A percentile compares a stretch with the other conserved stretches of the same genome.
These are phyloP conservation scores for Passer montanus DNA, from an alignment of 2,113 vertebrate species.

Conservation along the genomic window DNA sequence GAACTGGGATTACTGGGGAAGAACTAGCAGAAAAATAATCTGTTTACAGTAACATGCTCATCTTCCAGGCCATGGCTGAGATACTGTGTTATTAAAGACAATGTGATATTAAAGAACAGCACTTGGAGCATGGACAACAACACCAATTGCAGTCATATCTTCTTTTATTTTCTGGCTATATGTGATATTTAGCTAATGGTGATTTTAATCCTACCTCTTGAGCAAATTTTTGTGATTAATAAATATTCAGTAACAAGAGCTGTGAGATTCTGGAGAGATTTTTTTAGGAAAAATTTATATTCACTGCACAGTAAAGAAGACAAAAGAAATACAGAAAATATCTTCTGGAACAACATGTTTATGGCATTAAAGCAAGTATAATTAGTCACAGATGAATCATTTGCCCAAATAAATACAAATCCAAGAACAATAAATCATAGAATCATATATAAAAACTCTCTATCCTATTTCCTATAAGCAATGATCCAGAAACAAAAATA, in stretches of 20 bases:
- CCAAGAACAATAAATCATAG: background rate
- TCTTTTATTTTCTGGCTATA: background rate
- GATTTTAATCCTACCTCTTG: background rate
- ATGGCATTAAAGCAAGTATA: background rate
- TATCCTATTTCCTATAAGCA: background rate
- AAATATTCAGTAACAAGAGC: background rate
- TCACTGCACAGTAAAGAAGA: background rate
- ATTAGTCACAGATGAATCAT: constrained; percentile 11
- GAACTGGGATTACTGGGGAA: background rate
- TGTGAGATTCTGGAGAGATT: background rate
- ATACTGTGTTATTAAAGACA: background rate
- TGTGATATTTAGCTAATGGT: background rate
- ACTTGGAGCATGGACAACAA: background rate
- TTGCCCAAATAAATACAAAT: background rate
- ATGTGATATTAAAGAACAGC: background rate
- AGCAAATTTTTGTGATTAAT: background rate
- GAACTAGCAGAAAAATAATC: background rate
- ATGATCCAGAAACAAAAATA: background rate
- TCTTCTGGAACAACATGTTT: background rate
- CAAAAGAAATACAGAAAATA: background rate
- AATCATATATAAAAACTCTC: background rate
- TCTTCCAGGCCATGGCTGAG: background rate
- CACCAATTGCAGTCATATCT: background rate
- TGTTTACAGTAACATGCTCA: background rate
- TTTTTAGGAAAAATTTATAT: background rate